Evolutionary conservation across 2,888 invertebrate species (phyloP).

Genomic region (Amphiduros pacificus): DNA sequence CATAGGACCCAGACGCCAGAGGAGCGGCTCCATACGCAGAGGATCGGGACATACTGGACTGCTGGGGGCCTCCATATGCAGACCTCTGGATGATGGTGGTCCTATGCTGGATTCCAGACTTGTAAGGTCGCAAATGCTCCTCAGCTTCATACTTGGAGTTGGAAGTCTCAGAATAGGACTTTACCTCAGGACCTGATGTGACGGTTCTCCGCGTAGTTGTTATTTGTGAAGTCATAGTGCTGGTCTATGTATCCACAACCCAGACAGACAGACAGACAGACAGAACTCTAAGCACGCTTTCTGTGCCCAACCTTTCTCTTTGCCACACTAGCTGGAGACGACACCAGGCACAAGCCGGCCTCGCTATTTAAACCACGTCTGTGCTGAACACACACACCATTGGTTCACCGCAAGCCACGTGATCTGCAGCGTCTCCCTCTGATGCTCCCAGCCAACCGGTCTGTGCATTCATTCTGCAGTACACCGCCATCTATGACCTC

Average conservation of each 20-base stretch:
- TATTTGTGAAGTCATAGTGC: constrained; percentile 1
- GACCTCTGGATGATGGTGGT: constrained; percentile 25
- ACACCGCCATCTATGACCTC: constrained; percentile 4
- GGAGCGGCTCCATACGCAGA: background rate
- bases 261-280: no score
- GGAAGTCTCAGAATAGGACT: constrained; percentile 3
- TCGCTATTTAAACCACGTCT: constrained; percentile 3
- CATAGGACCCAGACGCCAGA: constrained; percentile 39
- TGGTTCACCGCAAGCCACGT: background rate
- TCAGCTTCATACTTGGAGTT: constrained; percentile 4
- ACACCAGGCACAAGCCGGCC: no score
- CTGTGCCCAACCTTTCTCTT: no score
- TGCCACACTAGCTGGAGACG: no score
- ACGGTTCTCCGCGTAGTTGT: no score
- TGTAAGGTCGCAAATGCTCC: constrained; percentile 9
- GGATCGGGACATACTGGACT: background rate
- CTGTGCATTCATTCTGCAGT: background rate
- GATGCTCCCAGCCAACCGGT: background rate
- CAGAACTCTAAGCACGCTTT: no score
- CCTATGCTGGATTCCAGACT: constrained; percentile 20
- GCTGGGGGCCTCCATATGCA: background rate
- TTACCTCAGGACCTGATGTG: no score
- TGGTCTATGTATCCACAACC: background rate
- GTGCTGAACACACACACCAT: background rate
- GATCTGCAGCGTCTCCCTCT: background rate